Percentiles rank a stretch among this genome's conserved stretches.
Conservation (phyloP, 1,140 invertebrate species). For the Telenomus remus region DNA sequence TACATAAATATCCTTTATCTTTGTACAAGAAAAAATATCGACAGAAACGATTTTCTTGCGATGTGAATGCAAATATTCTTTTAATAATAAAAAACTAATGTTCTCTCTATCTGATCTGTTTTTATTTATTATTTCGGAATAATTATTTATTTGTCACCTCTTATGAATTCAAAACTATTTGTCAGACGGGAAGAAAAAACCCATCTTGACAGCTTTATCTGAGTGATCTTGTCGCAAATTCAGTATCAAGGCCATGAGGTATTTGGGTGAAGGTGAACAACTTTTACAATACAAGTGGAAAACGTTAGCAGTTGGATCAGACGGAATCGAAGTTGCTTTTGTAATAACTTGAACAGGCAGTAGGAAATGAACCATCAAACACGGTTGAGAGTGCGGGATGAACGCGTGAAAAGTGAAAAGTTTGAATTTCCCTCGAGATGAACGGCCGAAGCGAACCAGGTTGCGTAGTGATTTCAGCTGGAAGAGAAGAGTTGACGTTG, state of each 20-base stretch:
- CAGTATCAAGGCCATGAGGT: conserved; percentile 65
- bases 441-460: conserved; percentile 6
- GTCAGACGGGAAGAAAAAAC: background rate
- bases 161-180: too few relatives aligned
- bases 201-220: conserved; percentile 18
- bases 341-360: conserved; percentile 5
- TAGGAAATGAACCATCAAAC: background rate
- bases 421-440: conserved; percentile 3
- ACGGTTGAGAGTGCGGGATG: background rate
- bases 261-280: conserved; percentile 71
- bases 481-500: conserved; percentile 56
- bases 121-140: too few relatives aligned
- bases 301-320: conserved; percentile 26
- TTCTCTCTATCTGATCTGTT: too few relatives aligned
- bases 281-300: conserved; percentile 62
- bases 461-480: conserved; percentile 54
- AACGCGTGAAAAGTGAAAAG: background rate
- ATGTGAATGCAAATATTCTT: too few relatives aligned
- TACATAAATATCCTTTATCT: too few relatives aligned
- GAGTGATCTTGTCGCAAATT: conserved; percentile 43
- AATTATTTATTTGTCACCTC: too few relatives aligned
- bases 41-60: too few relatives aligned
- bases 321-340: conserved; percentile 35
- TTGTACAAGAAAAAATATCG: too few relatives aligned
- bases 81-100: too few relatives aligned